Percentiles rank a stretch among this genome's conserved stretches.
phyloP scores from a whole-genome alignment of 2,797 vertebrate species.

The Ceyx erithaca region DNA sequence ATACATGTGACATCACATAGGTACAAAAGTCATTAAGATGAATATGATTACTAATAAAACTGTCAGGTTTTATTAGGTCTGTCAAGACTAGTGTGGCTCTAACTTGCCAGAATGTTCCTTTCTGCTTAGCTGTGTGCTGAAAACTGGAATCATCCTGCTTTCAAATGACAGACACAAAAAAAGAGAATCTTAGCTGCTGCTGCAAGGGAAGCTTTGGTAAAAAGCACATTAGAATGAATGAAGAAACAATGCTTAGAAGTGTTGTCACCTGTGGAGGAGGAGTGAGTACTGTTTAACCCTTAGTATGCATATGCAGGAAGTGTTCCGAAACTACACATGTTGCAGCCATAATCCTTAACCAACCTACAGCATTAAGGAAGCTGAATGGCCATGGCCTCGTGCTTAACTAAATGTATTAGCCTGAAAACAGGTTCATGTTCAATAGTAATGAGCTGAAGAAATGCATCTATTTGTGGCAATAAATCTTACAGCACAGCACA shows the following conservation, averaged over 20 bases:
- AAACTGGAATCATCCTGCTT: not conserved
- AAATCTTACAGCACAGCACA: not conserved
- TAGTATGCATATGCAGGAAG: not conserved
- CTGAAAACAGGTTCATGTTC: not conserved
- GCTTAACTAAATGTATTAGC: not conserved
- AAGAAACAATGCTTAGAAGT: not conserved
- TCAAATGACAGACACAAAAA: not conserved
- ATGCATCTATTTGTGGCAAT: not conserved
- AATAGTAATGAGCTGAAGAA: not conserved
- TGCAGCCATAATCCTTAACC: not conserved
- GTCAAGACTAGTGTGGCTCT: not conserved
- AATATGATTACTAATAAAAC: not conserved
- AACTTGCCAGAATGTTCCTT: not conserved
- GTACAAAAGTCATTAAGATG: not conserved
- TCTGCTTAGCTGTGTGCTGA: fast-evolving
- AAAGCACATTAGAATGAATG: not conserved
- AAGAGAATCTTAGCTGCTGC: not conserved
- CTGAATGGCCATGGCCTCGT: not conserved
- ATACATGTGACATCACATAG: not conserved
- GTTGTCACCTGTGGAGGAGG: not conserved
- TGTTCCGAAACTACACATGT: not conserved
- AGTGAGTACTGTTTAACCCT: not conserved
- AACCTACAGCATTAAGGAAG: not conserved
- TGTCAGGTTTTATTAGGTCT: too few species aligned
- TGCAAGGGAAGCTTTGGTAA: not conserved